phyloP scores from a whole-genome alignment of 2,797 vertebrate genomes.

The Hephaestus fuliginosus region DNA sequence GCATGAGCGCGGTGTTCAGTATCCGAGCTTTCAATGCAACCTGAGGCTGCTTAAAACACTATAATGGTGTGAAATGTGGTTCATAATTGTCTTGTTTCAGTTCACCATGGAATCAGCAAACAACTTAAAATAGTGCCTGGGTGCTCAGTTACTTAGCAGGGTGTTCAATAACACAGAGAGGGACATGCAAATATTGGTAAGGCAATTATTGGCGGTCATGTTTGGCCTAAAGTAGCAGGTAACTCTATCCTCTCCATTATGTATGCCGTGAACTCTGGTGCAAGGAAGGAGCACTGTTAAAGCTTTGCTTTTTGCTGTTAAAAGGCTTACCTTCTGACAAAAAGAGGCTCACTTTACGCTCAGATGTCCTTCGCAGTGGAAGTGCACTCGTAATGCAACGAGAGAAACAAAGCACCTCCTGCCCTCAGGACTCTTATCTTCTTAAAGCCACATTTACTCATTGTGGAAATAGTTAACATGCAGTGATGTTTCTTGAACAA shows the following conservation, averaged over 20 bases:
- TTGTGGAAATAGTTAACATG: constrained; percentile 63
- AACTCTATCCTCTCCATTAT: constrained; percentile 87
- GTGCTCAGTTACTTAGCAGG: constrained; percentile 80
- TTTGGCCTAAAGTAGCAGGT: constrained; percentile 85
- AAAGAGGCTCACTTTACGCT: constrained; percentile 82
- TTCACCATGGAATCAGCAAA: constrained; percentile 79
- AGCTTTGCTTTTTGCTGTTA: constrained; percentile 79
- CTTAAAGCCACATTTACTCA: constrained; percentile 71
- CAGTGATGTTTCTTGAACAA: constrained; percentile 43
- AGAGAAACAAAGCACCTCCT: constrained; percentile 74
- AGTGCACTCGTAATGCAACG: constrained; percentile 78
- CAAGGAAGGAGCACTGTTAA: constrained; percentile 73
- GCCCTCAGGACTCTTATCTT: constrained; percentile 59
- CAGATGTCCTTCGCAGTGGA: constrained; percentile 75
- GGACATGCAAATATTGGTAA: constrained; percentile 88
- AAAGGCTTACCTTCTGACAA: constrained; percentile 79
- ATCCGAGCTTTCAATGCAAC: constrained; percentile 65
- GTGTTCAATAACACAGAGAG: constrained; percentile 85
- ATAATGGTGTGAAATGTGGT: constrained; percentile 82
- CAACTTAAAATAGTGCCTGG: constrained; percentile 82
- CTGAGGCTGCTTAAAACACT: constrained; percentile 66
- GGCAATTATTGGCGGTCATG: constrained; percentile 85
- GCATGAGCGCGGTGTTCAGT: constrained; percentile 25
- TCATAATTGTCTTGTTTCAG: constrained; percentile 81
- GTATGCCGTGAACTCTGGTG: constrained; percentile 77